phyloP scores from a whole-genome alignment of 2,113 vertebrate species.

The Tor tambroides region DNA sequence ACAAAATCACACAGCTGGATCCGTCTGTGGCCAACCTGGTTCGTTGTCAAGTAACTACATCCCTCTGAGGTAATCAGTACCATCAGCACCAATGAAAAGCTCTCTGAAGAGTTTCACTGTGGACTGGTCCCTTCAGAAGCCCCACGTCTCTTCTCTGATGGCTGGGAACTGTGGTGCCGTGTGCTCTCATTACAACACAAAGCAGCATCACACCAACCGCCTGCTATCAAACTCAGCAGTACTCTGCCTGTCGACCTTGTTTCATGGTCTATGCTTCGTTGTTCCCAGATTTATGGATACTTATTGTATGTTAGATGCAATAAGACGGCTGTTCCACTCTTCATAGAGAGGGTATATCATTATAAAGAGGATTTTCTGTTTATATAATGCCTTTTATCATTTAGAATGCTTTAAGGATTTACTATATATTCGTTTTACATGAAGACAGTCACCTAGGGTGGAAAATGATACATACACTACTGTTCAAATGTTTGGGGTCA shows the following conservation, averaged over 20 bases:
- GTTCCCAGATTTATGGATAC: background rate
- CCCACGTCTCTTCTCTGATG: background rate
- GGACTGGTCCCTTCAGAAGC: slow-evolving; percentile 38
- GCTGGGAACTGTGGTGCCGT: background rate
- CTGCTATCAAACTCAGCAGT: background rate
- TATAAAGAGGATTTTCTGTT: too few relatives aligned
- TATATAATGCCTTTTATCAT: background rate
- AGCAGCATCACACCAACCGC: background rate
- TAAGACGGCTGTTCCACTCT: slow-evolving; percentile 2
- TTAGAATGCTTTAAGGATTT: background rate
- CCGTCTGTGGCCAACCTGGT: background rate
- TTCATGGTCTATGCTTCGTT: background rate
- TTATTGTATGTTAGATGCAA: background rate
- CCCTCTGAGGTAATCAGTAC: slow-evolving; percentile 25
- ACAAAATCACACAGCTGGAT: slow-evolving; percentile 33
- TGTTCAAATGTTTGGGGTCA: background rate
- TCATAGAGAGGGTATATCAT: too few relatives aligned
- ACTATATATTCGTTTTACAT: background rate
- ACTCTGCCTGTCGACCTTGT: background rate
- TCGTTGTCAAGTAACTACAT: background rate
- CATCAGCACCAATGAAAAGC: slow-evolving; percentile 39
- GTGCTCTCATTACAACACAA: slow-evolving; percentile 16
- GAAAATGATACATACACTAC: background rate
- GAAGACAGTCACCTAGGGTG: background rate
- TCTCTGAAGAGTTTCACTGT: slow-evolving; percentile 15